Evolutionary conservation across 1,140 invertebrate species (phyloP).

Genomic region (Drusus annulatus): DNA sequence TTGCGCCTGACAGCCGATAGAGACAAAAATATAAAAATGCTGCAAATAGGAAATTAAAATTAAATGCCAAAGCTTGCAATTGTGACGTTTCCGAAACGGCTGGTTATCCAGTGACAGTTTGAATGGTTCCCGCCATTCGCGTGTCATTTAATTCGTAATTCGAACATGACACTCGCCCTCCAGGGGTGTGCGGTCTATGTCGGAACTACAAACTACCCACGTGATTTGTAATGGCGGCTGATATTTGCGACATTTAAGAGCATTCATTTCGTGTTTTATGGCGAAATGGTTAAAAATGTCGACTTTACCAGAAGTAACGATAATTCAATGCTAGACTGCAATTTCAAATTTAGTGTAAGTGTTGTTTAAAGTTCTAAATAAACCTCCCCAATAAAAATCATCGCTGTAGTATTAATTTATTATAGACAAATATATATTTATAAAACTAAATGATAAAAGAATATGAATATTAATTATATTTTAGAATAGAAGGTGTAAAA

Average conservation of each 20-base stretch:
- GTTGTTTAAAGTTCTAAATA: too few relatives aligned
- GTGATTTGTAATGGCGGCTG: constrained; percentile 25
- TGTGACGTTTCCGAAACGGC: not conserved
- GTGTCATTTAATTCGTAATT: constrained; percentile 38
- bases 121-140: constrained; percentile 37
- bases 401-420: too few relatives aligned
- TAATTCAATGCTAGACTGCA: too few relatives aligned
- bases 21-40: too few relatives aligned
- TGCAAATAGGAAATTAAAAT: not conserved
- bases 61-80: not conserved
- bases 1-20: too few relatives aligned
- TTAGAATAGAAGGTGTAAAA: too few relatives aligned
- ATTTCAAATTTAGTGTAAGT: too few relatives aligned
- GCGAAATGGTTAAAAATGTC: not conserved
- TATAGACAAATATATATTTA: too few relatives aligned
- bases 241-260: constrained; percentile 1
- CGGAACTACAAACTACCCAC: constrained; percentile 2
- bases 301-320: too few relatives aligned
- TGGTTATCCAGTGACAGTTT: constrained; percentile 16
- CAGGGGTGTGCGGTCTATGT: constrained; percentile 18
- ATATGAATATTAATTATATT: too few relatives aligned
- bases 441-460: too few relatives aligned
- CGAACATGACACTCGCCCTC: constrained; percentile 28
- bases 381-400: too few relatives aligned
- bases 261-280: not conserved